These are phyloP conservation scores for Priocnemis perturbator DNA, from an alignment of 2,888 invertebrate species.

Conservation along the genomic window DNA sequence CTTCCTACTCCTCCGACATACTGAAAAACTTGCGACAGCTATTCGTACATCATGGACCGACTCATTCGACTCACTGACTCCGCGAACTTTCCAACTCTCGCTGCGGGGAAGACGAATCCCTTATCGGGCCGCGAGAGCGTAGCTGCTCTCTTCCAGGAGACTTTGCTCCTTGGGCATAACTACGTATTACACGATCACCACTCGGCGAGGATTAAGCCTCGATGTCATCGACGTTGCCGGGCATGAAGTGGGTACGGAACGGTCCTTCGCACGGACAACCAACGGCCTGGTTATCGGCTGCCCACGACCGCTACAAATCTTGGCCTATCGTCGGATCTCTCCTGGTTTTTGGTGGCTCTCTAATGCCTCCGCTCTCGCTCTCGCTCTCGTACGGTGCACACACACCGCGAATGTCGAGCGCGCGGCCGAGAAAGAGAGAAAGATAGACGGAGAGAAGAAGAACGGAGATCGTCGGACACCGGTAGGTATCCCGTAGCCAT, in stretches of 20 bases:
- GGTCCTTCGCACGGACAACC: conserved; percentile 47
- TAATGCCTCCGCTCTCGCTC: conserved; percentile 57
- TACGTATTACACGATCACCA: conserved; percentile 33
- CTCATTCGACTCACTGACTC: too few relatives aligned
- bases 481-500: conserved; percentile 38
- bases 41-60: too few relatives aligned
- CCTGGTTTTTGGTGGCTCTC: conserved; percentile 68
- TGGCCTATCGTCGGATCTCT: conserved; percentile 66
- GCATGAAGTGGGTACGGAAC: conserved; percentile 52
- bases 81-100: too few relatives aligned
- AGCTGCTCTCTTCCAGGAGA: too few relatives aligned
- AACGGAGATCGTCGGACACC: conserved; percentile 21
- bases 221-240: conserved; percentile 52
- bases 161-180: neutral
- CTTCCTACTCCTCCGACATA: too few relatives aligned
- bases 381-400: conserved; percentile 29
- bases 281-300: conserved; percentile 65
- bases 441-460: conserved; percentile 20
- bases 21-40: too few relatives aligned
- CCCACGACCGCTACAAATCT: conserved; percentile 71
- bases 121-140: too few relatives aligned
- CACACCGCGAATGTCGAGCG: conserved; percentile 10
- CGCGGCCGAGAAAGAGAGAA: conserved; percentile 13
- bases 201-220: conserved; percentile 51
- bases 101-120: too few relatives aligned